Conservation (phyloP, 2,113 vertebrate species). For the Corythaeola cristata region DNA sequence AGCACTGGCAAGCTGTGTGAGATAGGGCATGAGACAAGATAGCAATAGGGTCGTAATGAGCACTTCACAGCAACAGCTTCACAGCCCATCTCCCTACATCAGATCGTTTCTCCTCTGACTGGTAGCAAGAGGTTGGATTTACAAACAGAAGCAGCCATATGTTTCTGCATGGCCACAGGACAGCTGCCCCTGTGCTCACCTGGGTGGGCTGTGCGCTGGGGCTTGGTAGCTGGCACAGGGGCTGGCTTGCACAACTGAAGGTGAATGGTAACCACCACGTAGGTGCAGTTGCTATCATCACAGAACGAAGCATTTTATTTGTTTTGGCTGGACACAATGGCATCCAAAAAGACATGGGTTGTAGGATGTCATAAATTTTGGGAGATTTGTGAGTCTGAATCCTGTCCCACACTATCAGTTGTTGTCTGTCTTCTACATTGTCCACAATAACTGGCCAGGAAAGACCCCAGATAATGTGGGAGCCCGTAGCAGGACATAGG, state of each 20-base stretch:
- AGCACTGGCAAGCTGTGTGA: background rate
- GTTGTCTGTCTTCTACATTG: background rate
- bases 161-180: background rate
- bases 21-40: background rate
- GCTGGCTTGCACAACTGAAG: background rate
- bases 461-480: background rate
- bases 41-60: background rate
- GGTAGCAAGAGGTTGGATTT: background rate
- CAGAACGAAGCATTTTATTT: background rate
- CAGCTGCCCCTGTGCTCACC: background rate
- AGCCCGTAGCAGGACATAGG: background rate
- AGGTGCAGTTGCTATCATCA: background rate
- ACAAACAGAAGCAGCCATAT: background rate
- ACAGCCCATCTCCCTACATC: background rate
- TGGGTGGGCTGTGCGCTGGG: background rate
- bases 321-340: background rate
- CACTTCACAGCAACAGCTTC: background rate
- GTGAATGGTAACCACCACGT: accelerated
- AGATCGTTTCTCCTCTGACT: background rate
- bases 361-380: background rate
- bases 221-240: background rate
- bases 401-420: background rate
- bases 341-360: background rate
- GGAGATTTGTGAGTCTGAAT: background rate
- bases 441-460: background rate